Percentiles rank a stretch among this genome's conserved stretches.
phyloP scores from a whole-genome alignment of 2,113 vertebrate genomes.

The Athene cunicularia region DNA sequence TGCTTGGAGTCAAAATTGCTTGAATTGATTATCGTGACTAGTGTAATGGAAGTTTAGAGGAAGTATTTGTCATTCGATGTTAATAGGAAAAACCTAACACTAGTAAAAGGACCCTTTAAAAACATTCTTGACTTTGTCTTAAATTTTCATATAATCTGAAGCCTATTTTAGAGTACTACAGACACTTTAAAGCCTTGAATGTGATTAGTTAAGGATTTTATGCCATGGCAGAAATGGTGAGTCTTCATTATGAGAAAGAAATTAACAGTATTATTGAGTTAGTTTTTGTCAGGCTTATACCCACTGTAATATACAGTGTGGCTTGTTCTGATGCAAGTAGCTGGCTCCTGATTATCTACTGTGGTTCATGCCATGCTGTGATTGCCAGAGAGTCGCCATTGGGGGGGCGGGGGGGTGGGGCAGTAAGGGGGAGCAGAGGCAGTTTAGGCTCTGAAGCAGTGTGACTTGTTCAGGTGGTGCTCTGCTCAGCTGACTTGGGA shows the following conservation, averaged over 20 bases:
- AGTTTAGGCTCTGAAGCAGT: not conserved
- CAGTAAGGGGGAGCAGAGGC: not conserved
- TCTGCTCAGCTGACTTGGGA: not conserved
- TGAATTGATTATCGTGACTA: not conserved
- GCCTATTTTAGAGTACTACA: not conserved
- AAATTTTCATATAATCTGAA: not conserved
- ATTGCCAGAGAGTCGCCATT: not conserved
- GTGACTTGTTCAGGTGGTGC: not conserved
- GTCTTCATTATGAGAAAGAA: not conserved
- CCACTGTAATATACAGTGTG: not conserved
- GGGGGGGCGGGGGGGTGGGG: fast-evolving
- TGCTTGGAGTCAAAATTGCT: not conserved
- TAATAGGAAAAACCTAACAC: not conserved
- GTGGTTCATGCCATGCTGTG: not conserved
- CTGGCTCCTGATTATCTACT: not conserved
- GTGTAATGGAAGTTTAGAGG: not conserved
- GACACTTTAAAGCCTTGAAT: not conserved
- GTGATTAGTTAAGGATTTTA: not conserved
- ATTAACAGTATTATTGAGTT: not conserved
- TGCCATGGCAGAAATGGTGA: not conserved
- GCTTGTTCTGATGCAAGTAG: not conserved
- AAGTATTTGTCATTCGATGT: not conserved
- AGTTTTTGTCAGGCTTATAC: not conserved
- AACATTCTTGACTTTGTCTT: not conserved
- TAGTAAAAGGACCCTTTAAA: not conserved